A percentile compares a stretch with the other conserved stretches of the same genome.
Conservation (phyloP, 2,797 vertebrate genomes). For the Galago senegalensis region DNA sequence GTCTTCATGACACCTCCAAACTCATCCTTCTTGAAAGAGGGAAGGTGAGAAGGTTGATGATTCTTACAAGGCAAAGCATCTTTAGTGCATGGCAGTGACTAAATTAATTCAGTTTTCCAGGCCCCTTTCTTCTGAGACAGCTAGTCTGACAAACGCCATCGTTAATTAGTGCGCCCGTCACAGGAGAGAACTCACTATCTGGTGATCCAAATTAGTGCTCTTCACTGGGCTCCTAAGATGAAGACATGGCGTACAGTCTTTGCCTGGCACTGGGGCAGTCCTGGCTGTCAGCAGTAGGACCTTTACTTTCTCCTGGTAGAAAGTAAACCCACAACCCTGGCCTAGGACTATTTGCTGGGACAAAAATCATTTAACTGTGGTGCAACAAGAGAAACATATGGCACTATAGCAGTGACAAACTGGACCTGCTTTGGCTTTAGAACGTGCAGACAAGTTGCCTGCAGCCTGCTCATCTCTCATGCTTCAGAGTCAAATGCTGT, state of each 20-base stretch:
- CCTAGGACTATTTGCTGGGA: background rate
- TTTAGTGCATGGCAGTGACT: constrained; percentile 35
- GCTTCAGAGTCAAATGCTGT: constrained; percentile 16
- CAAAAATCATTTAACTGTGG: constrained; percentile 53
- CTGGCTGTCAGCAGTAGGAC: background rate
- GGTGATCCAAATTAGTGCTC: constrained; percentile 49
- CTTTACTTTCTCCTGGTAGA: background rate
- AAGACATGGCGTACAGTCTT: constrained; percentile 13
- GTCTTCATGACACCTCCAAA: constrained; percentile 49
- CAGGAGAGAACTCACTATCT: constrained; percentile 46
- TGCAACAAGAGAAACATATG: constrained; percentile 19
- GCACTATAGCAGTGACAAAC: background rate
- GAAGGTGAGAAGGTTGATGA: constrained; percentile 74
- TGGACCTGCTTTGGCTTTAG: constrained; percentile 7
- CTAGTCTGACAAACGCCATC: constrained; percentile 70
- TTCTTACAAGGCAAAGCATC: constrained; percentile 66
- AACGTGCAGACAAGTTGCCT: background rate
- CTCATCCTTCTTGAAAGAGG: constrained; percentile 52
- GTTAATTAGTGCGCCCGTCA: constrained; percentile 64
- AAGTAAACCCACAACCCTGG: background rate
- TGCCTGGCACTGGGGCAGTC: background rate
- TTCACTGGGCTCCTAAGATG: constrained; percentile 4
- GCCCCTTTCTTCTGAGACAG: constrained; percentile 61
- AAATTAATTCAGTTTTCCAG: constrained; percentile 73
- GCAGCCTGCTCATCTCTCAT: background rate